Evolutionary conservation across 2,113 vertebrate species (phyloP), one percentile per base, ranked within the genome.

Genomic region (Psephotus haematonotus): DNA sequence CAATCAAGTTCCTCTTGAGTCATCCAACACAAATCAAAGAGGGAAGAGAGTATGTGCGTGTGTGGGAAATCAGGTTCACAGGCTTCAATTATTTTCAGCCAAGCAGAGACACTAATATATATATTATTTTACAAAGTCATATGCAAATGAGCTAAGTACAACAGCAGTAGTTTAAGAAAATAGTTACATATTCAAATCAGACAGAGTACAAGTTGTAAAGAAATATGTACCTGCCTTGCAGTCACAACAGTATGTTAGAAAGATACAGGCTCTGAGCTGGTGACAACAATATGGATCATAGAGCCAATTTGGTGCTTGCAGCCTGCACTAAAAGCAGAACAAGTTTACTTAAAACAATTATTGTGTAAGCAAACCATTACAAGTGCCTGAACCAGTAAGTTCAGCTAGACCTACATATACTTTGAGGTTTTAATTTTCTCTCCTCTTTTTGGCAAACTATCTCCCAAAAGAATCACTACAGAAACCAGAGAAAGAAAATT

Each of bases 1-100:
- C 93, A 95, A 90, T 95, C 86, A 92, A 88, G 64, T 86, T 96
- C 85, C 86, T 93, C 76, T 90, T 93, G 76, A 96, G 80, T 96
- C 91, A 96, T 81, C 60, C 76, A 78, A 88, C 91, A 80, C n/a
- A 92, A 94, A 69, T 70, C 80, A 97, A 81, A 76, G 71, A 93
- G 64, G 68, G 86, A 90, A 96, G 43, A 43, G n/a, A 77, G 69
- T 47, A n/a, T 53, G 53, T 70, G 68, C 4, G 1, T 44, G 69
- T 44, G 80, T 63, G 84, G 69, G 78, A 92, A 95, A 94, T 70
- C 62, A 97, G 82, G 90, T 92, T 93, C 93, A 93, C 55, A 93
- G 72, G 74, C 86, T 96, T 96, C 93, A 96, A 95, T 92, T 92
- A 95, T 86, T 93, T 96, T 71, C 92, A 95, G 77, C 80, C 92